Conservation (phyloP, 2,113 vertebrate genomes). For the Vombatus ursinus region DNA sequence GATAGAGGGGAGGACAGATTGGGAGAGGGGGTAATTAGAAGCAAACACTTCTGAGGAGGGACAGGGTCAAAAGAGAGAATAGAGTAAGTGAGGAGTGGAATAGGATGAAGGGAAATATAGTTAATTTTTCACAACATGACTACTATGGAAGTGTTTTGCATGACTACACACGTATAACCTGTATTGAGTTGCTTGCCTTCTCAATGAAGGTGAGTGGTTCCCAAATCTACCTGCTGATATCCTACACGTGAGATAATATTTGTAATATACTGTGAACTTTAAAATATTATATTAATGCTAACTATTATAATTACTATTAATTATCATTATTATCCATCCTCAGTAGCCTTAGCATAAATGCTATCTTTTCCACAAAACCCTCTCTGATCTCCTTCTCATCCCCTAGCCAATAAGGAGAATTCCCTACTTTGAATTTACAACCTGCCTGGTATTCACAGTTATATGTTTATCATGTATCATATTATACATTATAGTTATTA, state of each 20-base stretch:
- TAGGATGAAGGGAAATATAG: no score
- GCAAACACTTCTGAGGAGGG: no score
- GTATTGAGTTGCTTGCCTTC: no score
- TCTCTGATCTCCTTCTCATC: not conserved
- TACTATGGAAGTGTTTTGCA: no score
- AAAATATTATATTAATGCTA: not conserved
- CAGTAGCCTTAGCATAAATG: not conserved
- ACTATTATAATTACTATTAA: not conserved
- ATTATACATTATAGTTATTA: not conserved
- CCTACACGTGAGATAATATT: not conserved
- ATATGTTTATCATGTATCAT: not conserved
- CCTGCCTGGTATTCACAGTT: not conserved
- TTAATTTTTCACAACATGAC: no score
- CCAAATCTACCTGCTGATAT: not conserved
- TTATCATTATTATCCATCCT: not conserved
- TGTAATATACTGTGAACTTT: not conserved
- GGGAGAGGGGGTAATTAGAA: no score
- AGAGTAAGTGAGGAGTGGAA: no score
- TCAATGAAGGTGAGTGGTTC: no score
- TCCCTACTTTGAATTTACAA: not conserved
- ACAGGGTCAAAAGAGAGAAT: no score
- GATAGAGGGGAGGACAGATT: no score
- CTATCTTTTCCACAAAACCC: no score
- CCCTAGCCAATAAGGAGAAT: not conserved
- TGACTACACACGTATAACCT: no score